phyloP scores from a whole-genome alignment of 2,113 vertebrate genomes.

The Amphilophus citrinellus region DNA sequence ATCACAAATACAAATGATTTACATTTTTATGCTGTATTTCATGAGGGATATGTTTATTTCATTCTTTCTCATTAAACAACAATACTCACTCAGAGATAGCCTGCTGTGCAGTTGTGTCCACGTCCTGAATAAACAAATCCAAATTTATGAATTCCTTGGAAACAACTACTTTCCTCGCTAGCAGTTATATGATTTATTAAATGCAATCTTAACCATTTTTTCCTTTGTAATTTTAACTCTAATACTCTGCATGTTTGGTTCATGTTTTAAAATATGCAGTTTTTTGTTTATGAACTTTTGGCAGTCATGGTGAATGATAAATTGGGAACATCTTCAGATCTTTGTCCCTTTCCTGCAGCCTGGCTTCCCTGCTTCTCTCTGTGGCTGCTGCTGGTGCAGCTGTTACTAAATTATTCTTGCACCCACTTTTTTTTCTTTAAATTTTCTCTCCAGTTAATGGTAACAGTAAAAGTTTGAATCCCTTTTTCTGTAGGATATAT shows the following conservation, averaged over 20 bases:
- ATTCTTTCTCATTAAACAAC: constrained; percentile 5
- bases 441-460: neutral
- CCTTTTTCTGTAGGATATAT: neutral
- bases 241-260: neutral
- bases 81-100: neutral
- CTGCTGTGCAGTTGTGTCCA: neutral
- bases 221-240: neutral
- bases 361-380: neutral
- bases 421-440: neutral
- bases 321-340: neutral
- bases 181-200: neutral
- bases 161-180: constrained; percentile 1
- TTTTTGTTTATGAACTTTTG: neutral
- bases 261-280: neutral
- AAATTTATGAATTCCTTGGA: constrained; percentile 4
- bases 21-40: neutral
- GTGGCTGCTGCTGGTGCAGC: neutral
- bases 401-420: neutral
- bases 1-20: constrained; percentile 1
- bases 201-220: neutral
- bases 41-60: neutral
- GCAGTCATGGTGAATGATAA: neutral
- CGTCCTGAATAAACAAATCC: constrained; percentile 2
- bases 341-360: neutral
- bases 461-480: neutral